phyloP scores from a whole-genome alignment of 2,113 vertebrate species.

The Coptodon bakossiorum region DNA sequence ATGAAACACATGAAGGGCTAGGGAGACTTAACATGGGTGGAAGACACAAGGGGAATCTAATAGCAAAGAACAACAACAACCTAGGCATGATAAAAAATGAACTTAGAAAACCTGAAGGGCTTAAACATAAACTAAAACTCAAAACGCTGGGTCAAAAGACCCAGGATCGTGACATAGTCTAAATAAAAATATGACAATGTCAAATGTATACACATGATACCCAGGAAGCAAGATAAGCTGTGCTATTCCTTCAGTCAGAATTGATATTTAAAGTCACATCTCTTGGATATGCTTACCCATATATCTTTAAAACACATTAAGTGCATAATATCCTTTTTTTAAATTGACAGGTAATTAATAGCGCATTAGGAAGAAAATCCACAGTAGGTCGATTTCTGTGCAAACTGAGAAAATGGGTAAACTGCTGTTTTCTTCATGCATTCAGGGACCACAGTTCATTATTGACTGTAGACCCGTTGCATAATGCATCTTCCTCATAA shows the following conservation, averaged over 20 bases:
- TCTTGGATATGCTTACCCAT: neutral
- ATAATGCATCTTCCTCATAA: constrained; percentile 50
- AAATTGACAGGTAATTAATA: neutral
- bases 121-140: no score
- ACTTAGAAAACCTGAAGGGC: no score
- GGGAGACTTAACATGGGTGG: no score
- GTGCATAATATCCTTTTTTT: neutral
- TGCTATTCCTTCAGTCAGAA: neutral
- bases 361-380: neutral
- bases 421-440: constrained; percentile 15
- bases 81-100: no score
- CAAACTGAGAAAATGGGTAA: neutral
- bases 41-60: no score
- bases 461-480: constrained; percentile 47
- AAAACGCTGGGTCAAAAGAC: no score
- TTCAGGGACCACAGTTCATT: constrained; percentile 13
- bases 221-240: neutral
- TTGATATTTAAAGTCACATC: neutral
- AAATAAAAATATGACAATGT: neutral
- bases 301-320: neutral
- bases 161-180: no score
- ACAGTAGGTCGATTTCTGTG: neutral
- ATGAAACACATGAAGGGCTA: no score
- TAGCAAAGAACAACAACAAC: no score
- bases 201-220: neutral